Evolutionary conservation across 2,797 vertebrate species (phyloP).

Genomic region (Crocidura indochinensis): DNA sequence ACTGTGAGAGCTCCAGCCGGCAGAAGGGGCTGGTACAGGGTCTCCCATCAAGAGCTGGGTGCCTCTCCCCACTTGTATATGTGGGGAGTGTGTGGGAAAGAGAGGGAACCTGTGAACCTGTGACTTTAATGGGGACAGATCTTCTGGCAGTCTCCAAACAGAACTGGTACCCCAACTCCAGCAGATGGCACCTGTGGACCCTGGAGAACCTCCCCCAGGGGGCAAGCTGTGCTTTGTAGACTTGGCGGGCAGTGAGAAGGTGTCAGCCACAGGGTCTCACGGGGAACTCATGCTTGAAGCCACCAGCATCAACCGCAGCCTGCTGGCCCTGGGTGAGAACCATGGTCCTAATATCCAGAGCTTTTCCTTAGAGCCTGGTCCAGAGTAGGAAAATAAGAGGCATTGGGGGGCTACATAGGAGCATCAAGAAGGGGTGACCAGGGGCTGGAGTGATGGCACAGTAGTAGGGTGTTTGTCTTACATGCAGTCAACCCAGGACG

Average conservation of each 20-base stretch:
- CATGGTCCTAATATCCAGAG: rapidly evolving
- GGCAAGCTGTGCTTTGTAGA: constrained; percentile 91
- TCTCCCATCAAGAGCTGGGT: not conserved
- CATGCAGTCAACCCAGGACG: too few species aligned
- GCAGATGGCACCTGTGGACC: constrained; percentile 62
- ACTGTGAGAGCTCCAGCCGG: constrained; percentile 65
- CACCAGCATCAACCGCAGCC: constrained; percentile 92
- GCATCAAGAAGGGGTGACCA: not conserved
- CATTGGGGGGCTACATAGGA: not conserved
- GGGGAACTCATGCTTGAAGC: constrained; percentile 90
- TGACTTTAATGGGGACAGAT: not conserved
- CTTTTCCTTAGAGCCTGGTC: not conserved
- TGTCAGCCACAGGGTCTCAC: constrained; percentile 86
- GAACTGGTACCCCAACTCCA: not conserved
- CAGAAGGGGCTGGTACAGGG: not conserved
- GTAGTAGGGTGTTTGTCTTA: too few species aligned
- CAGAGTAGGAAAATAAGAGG: not conserved
- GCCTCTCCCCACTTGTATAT: not conserved
- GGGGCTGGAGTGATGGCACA: not conserved
- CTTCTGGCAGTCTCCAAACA: not conserved
- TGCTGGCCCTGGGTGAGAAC: constrained; percentile 90
- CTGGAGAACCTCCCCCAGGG: not conserved
- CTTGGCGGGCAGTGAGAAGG: constrained; percentile 90
- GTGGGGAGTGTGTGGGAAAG: too few species aligned
- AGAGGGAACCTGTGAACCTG: not conserved